These are phyloP conservation scores for Aphidius gifuensis DNA, from an alignment of 1,140 invertebrate species.

Conservation along the genomic window DNA sequence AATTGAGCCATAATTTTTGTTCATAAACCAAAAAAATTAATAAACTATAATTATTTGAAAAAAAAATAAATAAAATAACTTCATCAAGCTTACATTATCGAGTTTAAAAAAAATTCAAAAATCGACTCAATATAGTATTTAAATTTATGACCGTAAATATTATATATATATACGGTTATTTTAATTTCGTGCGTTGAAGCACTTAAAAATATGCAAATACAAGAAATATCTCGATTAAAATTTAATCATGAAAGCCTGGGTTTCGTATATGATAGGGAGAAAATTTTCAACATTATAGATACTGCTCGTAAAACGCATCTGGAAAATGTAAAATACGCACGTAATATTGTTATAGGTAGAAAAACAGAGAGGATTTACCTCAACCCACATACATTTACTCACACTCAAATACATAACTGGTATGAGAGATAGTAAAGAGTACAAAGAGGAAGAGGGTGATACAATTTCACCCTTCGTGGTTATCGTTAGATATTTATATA, in stretches of 20 bases:
- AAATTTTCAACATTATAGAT: not conserved
- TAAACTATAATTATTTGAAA: too few species aligned
- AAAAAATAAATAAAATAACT: too few species aligned
- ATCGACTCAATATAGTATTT: too few species aligned
- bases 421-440: too few species aligned
- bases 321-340: slow-evolving; percentile 47
- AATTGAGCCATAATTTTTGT: too few species aligned
- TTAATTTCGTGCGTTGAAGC: slow-evolving; percentile 19
- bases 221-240: slow-evolving; percentile 40
- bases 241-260: slow-evolving; percentile 32
- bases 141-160: not conserved
- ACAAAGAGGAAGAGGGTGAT: not conserved
- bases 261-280: too few species aligned
- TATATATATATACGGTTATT: not conserved
- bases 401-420: not conserved
- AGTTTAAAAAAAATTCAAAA: too few species aligned
- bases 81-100: too few species aligned
- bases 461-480: slow-evolving; percentile 5
- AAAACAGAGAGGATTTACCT: slow-evolving; percentile 18
- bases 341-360: slow-evolving; percentile 38
- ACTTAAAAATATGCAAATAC: slow-evolving; percentile 45
- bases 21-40: too few species aligned
- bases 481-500: not conserved
- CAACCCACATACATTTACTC: not conserved
- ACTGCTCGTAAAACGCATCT: slow-evolving; percentile 43